These are phyloP conservation scores for Diaperis boleti DNA, from an alignment of 2,888 invertebrate genomes.

Conservation along the genomic window DNA sequence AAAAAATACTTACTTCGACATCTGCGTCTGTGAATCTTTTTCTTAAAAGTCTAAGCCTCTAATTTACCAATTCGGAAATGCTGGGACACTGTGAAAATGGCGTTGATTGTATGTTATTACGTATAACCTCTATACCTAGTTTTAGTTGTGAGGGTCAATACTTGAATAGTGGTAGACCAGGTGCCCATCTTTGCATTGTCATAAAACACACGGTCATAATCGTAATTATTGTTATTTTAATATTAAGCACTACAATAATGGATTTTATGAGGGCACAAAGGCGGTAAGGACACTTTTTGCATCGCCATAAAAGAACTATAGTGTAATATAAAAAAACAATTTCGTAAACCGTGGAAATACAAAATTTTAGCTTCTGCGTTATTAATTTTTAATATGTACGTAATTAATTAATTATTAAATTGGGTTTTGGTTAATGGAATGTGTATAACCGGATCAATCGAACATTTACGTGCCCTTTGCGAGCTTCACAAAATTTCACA, in stretches of 20 bases:
- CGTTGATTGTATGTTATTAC: constrained; percentile 4
- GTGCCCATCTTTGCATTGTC: not conserved
- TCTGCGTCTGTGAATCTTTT: constrained; percentile 1
- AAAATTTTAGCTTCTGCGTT: too few species aligned
- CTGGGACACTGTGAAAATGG: not conserved
- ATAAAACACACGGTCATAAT: constrained; percentile 2
- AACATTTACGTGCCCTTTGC: too few species aligned
- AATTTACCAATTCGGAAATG: not conserved
- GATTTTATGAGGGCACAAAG: not conserved
- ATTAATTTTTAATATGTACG: too few species aligned
- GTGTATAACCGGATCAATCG: too few species aligned
- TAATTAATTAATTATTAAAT: too few species aligned
- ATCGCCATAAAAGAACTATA: not conserved
- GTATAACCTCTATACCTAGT: constrained; percentile 1
- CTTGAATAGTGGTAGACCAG: not conserved
- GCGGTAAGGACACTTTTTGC: not conserved
- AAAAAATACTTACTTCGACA: constrained; percentile 1
- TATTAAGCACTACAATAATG: not conserved
- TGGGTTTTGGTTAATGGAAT: too few species aligned
- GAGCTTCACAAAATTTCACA: too few species aligned
- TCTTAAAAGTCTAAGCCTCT: not conserved
- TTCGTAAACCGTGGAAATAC: too few species aligned
- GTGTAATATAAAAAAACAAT: not conserved
- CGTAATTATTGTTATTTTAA: not conserved
- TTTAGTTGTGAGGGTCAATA: not conserved